Evolutionary conservation across 2,888 invertebrate genomes (phyloP).

Genomic region (Drosophila anomelani): DNA sequence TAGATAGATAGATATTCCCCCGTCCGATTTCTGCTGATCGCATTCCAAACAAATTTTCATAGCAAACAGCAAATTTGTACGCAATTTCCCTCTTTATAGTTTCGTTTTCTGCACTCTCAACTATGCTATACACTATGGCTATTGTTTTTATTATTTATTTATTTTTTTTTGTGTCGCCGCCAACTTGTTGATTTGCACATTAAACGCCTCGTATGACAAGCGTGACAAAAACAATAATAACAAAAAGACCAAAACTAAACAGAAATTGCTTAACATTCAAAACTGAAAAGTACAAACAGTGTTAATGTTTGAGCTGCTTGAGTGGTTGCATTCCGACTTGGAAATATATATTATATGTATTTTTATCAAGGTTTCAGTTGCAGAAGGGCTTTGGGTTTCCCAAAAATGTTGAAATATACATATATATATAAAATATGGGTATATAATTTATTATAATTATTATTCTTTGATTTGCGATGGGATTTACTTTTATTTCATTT

Average conservation of each 20-base stretch:
- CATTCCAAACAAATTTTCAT: conserved; percentile 29
- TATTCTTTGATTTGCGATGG: neutral
- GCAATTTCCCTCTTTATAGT: conserved; percentile 11
- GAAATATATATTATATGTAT: neutral
- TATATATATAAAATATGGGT: too few species aligned
- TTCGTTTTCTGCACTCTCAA: conserved; percentile 9
- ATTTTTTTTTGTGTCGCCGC: conserved; percentile 19
- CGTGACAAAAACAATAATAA: conserved; percentile 24
- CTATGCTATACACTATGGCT: neutral
- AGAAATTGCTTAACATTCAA: conserved; percentile 19
- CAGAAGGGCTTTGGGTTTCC: conserved; percentile 1
- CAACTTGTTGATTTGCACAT: conserved; percentile 69
- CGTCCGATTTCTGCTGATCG: conserved; percentile 19
- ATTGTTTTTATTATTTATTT: conserved; percentile 3
- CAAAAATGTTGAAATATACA: neutral
- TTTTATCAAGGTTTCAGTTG: neutral
- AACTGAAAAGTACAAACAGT: conserved; percentile 5
- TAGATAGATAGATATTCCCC: neutral
- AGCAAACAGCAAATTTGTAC: conserved; percentile 16
- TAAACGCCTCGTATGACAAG: conserved; percentile 52
- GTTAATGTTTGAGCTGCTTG: conserved; percentile 5
- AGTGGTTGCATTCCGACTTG: conserved; percentile 6
- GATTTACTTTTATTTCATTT: too few species aligned
- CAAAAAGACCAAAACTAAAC: neutral
- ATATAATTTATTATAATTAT: neutral